A percentile compares a stretch with the other conserved stretches of the same genome.
Conservation (phyloP, 2,888 invertebrate species). For the Trichopria drosophilae region DNA sequence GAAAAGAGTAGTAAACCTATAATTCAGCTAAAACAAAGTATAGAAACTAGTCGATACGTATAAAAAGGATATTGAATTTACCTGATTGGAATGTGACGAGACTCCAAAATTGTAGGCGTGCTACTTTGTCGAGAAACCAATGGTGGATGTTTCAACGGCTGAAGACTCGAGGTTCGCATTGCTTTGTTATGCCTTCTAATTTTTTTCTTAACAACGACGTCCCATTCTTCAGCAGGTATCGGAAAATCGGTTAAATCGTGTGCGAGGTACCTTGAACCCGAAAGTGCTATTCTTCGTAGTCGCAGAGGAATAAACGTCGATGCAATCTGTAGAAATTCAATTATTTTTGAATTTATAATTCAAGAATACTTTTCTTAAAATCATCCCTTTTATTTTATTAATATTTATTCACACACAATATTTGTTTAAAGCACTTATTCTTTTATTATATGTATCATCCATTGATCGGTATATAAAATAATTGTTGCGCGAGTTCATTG, state of each 20-base stretch:
- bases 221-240: constrained; percentile 65
- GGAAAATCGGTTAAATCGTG: constrained; percentile 68
- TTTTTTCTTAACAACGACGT: constrained; percentile 53
- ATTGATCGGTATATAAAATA: no score
- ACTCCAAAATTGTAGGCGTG: constrained; percentile 57
- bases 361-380: no score
- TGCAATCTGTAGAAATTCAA: constrained; percentile 45
- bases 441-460: no score
- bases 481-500: no score
- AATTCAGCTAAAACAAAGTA: no score
- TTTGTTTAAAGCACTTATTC: no score
- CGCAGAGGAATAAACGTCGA: constrained; percentile 58
- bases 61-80: constrained; percentile 28
- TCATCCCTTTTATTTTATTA: no score
- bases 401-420: no score
- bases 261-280: constrained; percentile 64
- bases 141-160: constrained; percentile 52
- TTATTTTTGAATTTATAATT: no score
- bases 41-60: constrained; percentile 19
- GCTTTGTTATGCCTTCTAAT: constrained; percentile 44
- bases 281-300: constrained; percentile 60
- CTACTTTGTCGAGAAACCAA: constrained; percentile 61
- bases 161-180: constrained; percentile 52
- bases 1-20: no score
- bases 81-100: constrained; percentile 35